Conservation (phyloP, 2,797 vertebrate genomes). For the Rhinogobio ventralis region DNA sequence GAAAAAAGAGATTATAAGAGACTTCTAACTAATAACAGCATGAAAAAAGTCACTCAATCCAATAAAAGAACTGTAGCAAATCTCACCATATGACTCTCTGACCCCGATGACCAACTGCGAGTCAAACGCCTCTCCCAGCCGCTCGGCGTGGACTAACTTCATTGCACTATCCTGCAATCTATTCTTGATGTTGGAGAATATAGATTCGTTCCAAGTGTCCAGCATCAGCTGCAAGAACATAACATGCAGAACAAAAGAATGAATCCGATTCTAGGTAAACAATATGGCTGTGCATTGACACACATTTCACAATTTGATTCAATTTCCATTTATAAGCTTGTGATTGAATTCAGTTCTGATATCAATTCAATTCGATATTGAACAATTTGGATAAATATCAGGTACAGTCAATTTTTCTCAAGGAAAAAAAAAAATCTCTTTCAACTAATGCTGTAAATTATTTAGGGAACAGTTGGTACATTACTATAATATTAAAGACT, state of each 20-base stretch:
- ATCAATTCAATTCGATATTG: neutral
- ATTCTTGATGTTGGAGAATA: conserved; percentile 98
- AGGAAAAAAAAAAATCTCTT: too few relatives aligned
- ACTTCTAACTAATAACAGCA: neutral
- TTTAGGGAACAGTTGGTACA: neutral
- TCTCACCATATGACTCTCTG: conserved; percentile 93
- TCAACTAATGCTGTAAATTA: neutral
- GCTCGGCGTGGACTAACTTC: conserved; percentile 95
- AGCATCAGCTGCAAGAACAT: conserved; percentile 86
- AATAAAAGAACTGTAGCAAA: neutral
- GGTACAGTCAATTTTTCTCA: neutral
- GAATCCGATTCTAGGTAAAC: neutral
- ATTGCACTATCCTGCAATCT: conserved; percentile 96
- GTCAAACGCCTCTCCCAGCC: conserved; percentile 95
- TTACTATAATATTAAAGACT: neutral
- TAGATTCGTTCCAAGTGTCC: conserved; percentile 98
- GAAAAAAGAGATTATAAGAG: conserved; percentile 57
- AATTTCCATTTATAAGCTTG: neutral
- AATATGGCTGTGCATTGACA: neutral
- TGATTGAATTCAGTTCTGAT: neutral
- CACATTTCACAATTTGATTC: neutral
- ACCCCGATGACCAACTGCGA: conserved; percentile 97
- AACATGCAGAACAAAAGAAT: neutral
- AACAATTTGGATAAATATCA: neutral
- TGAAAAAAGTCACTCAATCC: neutral